Evolutionary conservation across 2,113 vertebrate genomes (phyloP).

Genomic region (Triplophysa rosa): DNA sequence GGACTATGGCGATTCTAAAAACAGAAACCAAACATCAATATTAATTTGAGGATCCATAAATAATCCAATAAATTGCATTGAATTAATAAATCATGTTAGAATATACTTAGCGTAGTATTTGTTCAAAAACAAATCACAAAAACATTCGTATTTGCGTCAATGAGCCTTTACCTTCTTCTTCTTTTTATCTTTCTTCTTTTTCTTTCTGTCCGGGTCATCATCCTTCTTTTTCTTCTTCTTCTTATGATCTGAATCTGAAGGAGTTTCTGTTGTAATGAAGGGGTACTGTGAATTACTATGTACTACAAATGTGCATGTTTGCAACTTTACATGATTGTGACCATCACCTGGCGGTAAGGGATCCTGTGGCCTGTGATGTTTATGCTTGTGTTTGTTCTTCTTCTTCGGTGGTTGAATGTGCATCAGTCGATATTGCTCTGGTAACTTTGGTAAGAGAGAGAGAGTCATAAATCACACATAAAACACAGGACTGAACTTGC

Average conservation of each 20-base stretch:
- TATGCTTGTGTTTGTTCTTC: slow-evolving; percentile 96
- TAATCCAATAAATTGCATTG: too few relatives aligned
- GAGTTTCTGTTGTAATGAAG: slow-evolving; percentile 80
- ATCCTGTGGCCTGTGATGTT: slow-evolving; percentile 91
- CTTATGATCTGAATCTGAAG: slow-evolving; percentile 97
- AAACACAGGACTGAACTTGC: neutral
- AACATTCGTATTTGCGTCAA: too few relatives aligned
- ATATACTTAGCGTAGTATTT: too few relatives aligned
- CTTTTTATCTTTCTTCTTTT: slow-evolving; percentile 99
- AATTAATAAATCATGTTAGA: too few relatives aligned
- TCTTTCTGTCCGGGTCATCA: slow-evolving; percentile 92
- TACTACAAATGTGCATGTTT: neutral
- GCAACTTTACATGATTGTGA: neutral
- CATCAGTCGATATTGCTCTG: slow-evolving; percentile 95
- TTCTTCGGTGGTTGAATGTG: slow-evolving; percentile 98
- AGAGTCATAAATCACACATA: neutral
- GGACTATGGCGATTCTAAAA: slow-evolving; percentile 93
- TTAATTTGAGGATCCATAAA: neutral
- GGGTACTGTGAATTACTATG: neutral
- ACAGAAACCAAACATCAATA: neutral
- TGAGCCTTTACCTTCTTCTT: slow-evolving; percentile 88
- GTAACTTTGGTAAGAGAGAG: slow-evolving; percentile 74
- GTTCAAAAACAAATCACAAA: too few relatives aligned
- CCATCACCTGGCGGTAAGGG: slow-evolving; percentile 88
- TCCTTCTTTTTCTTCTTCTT: slow-evolving; percentile 99